A percentile compares a stretch with the other conserved stretches of the same genome.
These are phyloP conservation scores for Drosophila silvestris DNA, from an alignment of 2,888 invertebrate species.

Conservation along the genomic window DNA sequence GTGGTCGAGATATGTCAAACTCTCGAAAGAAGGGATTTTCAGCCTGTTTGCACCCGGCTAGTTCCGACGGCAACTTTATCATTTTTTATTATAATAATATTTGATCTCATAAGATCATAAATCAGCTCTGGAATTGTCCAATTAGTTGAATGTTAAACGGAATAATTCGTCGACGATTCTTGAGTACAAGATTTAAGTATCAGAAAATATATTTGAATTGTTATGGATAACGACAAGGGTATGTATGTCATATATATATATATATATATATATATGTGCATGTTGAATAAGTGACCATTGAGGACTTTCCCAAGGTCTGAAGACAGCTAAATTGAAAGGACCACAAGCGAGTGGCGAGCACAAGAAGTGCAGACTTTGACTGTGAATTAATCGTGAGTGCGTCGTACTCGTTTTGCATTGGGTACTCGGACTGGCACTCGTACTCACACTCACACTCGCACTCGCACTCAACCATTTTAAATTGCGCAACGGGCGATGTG, in stretches of 20 bases:
- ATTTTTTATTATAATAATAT: not conserved
- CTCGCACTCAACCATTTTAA: slow-evolving; percentile 36
- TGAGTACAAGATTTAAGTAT: not conserved
- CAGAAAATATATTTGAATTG: not conserved
- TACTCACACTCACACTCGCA: slow-evolving; percentile 20
- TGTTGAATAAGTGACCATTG: not conserved
- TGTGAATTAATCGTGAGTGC: slow-evolving; percentile 18
- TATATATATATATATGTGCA: not conserved
- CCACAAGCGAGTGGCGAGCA: not conserved
- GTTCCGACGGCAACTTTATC: not conserved
- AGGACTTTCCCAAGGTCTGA: not conserved
- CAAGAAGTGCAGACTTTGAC: not conserved
- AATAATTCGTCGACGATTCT: not conserved
- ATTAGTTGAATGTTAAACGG: not conserved
- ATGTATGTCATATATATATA: not conserved
- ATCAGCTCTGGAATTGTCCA: not conserved
- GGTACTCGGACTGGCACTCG: slow-evolving; percentile 5
- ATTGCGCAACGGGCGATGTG: slow-evolving; percentile 26
- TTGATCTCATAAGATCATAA: not conserved
- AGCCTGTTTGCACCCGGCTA: not conserved
- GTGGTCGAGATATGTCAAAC: not conserved
- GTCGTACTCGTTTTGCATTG: slow-evolving; percentile 3
- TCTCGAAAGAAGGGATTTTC: not conserved
- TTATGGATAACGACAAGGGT: not conserved
- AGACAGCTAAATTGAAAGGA: not conserved